A percentile compares a stretch with the other conserved stretches of the same genome.
Conservation (phyloP, 2,888 invertebrate species). For the Coleophora deauratella region DNA sequence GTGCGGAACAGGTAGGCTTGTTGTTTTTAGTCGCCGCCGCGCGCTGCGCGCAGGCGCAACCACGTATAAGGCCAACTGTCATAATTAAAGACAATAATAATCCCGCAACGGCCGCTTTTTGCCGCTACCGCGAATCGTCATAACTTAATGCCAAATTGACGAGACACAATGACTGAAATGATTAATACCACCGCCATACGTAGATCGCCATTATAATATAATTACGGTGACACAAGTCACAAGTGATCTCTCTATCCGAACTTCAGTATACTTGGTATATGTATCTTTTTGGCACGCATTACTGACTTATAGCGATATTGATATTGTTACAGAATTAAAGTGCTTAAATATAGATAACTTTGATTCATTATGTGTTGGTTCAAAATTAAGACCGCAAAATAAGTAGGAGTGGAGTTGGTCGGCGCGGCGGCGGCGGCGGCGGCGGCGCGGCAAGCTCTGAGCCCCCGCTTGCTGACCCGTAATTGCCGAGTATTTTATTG, state of each 20-base stretch:
- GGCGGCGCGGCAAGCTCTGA: constrained; percentile 9
- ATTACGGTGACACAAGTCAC: constrained; percentile 2
- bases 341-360: too few relatives aligned
- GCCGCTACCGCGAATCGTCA: constrained; percentile 51
- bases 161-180: constrained; percentile 32
- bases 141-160: constrained; percentile 58
- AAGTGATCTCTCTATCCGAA: too few relatives aligned
- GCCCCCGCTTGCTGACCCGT: constrained; percentile 52
- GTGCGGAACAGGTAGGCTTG: constrained; percentile 38
- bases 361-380: too few relatives aligned
- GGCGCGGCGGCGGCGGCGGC: not conserved
- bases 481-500: constrained; percentile 67
- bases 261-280: too few relatives aligned
- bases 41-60: constrained; percentile 29
- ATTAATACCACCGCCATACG: constrained; percentile 32
- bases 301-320: too few relatives aligned
- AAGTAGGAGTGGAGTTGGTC: too few relatives aligned
- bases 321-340: too few relatives aligned
- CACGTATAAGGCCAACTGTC: constrained; percentile 67
- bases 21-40: constrained; percentile 41
- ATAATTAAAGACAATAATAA: constrained; percentile 71
- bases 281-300: too few relatives aligned
- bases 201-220: constrained; percentile 18
- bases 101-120: constrained; percentile 50
- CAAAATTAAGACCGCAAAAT: too few relatives aligned